Conservation (phyloP, 1,140 invertebrate species). For the Sweltsa coloradensis region DNA sequence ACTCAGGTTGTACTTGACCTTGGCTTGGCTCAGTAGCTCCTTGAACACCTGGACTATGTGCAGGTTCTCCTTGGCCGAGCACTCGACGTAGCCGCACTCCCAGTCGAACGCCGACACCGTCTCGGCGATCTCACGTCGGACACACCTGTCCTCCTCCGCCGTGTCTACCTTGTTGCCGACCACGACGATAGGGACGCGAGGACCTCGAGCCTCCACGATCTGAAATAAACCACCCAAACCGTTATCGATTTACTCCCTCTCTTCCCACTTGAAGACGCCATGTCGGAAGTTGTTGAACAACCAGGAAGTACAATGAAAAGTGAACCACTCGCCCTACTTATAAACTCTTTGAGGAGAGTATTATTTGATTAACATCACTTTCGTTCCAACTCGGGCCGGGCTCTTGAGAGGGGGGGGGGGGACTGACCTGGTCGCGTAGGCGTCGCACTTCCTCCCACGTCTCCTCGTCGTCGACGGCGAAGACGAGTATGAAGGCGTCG, state of each 20-base stretch:
- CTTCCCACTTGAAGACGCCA: too few relatives aligned
- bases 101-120: constrained; percentile 36
- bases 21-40: constrained; percentile 39
- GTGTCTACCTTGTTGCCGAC: constrained; percentile 41
- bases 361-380: too few relatives aligned
- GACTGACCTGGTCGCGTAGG: constrained; percentile 27
- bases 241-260: too few relatives aligned
- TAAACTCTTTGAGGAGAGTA: too few relatives aligned
- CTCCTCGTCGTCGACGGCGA: constrained; percentile 33
- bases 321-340: too few relatives aligned
- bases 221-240: constrained; percentile 12
- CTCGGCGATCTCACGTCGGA: constrained; percentile 30
- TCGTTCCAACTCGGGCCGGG: too few relatives aligned
- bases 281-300: too few relatives aligned
- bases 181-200: constrained; percentile 35
- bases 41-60: constrained; percentile 30
- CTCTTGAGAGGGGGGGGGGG: constrained; percentile 12
- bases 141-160: constrained; percentile 18
- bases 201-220: constrained; percentile 24
- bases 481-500: constrained; percentile 43
- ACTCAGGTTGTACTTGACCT: constrained; percentile 36
- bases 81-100: constrained; percentile 40
- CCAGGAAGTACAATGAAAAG: too few relatives aligned
- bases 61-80: constrained; percentile 37
- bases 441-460: constrained; percentile 36